phyloP scores from a whole-genome alignment of 2,797 vertebrate genomes.

The Scleropages formosus region DNA sequence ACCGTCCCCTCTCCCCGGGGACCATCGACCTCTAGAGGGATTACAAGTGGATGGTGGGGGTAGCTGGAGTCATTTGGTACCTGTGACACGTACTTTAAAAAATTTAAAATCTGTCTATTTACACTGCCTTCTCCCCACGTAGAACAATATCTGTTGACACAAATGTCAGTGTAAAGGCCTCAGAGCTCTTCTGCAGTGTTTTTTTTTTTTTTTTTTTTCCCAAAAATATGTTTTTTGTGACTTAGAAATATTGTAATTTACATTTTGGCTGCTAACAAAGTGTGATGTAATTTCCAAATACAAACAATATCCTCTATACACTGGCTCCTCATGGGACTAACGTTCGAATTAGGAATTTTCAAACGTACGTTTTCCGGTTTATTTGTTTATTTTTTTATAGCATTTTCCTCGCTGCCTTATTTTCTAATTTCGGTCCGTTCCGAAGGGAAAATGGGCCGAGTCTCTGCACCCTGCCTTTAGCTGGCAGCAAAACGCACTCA shows the following conservation, averaged over 20 bases:
- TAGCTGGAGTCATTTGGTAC: constrained; percentile 7
- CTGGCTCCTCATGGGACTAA: not conserved
- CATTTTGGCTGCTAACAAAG: constrained; percentile 6
- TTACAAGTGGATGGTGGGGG: not conserved
- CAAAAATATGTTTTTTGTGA: not conserved
- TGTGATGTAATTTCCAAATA: constrained; percentile 6
- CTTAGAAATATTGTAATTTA: not conserved
- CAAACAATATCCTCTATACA: not conserved
- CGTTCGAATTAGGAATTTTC: too few species aligned
- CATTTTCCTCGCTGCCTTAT: too few species aligned
- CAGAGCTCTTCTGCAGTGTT: not conserved
- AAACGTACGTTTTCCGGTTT: too few species aligned
- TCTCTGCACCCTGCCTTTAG: too few species aligned
- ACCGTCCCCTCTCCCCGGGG: too few species aligned
- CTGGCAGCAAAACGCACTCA: too few species aligned
- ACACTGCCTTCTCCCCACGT: constrained; percentile 21
- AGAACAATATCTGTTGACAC: not conserved
- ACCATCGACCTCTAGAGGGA: not conserved
- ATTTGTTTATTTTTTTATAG: too few species aligned
- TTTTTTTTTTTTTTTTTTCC: not conserved
- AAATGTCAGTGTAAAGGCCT: not conserved
- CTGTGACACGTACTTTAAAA: constrained; percentile 4
- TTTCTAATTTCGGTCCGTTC: too few species aligned
- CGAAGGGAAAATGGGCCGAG: too few species aligned
- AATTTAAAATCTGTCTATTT: constrained; percentile 10